Conservation (phyloP, 2,113 vertebrate species). For the Zosterops hypoxanthus region DNA sequence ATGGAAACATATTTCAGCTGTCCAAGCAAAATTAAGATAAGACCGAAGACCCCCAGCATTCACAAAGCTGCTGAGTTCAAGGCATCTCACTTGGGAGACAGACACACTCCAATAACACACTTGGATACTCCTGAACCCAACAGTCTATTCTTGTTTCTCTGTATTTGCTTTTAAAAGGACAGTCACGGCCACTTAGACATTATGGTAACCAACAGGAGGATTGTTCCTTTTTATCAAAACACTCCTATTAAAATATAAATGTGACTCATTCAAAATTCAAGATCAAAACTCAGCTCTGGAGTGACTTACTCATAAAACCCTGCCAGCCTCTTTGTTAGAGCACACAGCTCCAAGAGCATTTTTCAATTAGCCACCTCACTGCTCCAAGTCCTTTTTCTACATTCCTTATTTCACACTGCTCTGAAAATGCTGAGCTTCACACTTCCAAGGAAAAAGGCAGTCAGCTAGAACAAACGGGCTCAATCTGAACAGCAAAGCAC, state of each 20-base stretch:
- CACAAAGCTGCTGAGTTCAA: neutral
- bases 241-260: constrained; percentile 35
- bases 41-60: neutral
- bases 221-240: neutral
- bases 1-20: neutral
- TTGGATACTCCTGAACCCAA: neutral
- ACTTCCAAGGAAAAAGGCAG: constrained; percentile 59
- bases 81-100: neutral
- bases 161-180: neutral
- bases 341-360: constrained; percentile 28
- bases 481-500: neutral
- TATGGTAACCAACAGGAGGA: neutral
- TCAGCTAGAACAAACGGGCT: constrained; percentile 64
- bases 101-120: neutral
- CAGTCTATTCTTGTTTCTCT: neutral
- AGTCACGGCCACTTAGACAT: constrained; percentile 28
- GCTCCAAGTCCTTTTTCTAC: constrained; percentile 53
- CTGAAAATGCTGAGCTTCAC: constrained; percentile 68
- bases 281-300: constrained; percentile 39
- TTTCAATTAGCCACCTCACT: constrained; percentile 70
- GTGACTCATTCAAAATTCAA: constrained; percentile 22
- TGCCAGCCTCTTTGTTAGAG: constrained; percentile 46
- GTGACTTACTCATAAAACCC: constrained; percentile 26
- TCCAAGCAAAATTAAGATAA: neutral
- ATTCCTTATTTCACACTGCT: constrained; percentile 62